A percentile compares a stretch with the other conserved stretches of the same genome.
Conservation (phyloP, 2,797 vertebrate genomes). For the Rhinophrynus dorsalis region DNA sequence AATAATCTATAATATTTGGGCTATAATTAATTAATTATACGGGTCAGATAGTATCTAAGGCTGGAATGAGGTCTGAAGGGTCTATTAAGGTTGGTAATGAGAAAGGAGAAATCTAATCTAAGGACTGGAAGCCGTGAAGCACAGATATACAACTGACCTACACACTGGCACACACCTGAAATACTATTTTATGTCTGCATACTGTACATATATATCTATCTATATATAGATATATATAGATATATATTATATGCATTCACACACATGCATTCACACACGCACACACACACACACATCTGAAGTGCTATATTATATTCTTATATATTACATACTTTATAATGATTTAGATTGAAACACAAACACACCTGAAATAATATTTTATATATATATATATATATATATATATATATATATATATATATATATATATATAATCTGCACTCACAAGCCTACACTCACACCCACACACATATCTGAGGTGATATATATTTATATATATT, state of each 20-base stretch:
- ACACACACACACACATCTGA: no score
- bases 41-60: constrained; percentile 95
- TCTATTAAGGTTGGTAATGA: constrained; percentile 90
- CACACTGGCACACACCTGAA: not conserved
- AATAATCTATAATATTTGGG: constrained; percentile 99
- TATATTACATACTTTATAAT: no score
- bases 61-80: constrained; percentile 88
- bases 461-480: no score
- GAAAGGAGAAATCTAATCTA: constrained; percentile 88
- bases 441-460: no score
- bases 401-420: no score
- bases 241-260: not conserved
- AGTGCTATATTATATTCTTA: no score
- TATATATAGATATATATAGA: not conserved
- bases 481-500: no score
- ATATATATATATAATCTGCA: no score
- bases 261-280: no score
- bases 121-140: constrained; percentile 73
- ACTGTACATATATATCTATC: constrained; percentile 3
- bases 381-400: no score
- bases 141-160: constrained; percentile 70
- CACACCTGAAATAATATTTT: no score
- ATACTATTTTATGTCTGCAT: not conserved
- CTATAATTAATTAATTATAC: constrained; percentile 99
- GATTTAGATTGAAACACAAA: no score